phyloP scores from a whole-genome alignment of 2,888 invertebrate genomes.

The Tanaodytes sp. region DNA sequence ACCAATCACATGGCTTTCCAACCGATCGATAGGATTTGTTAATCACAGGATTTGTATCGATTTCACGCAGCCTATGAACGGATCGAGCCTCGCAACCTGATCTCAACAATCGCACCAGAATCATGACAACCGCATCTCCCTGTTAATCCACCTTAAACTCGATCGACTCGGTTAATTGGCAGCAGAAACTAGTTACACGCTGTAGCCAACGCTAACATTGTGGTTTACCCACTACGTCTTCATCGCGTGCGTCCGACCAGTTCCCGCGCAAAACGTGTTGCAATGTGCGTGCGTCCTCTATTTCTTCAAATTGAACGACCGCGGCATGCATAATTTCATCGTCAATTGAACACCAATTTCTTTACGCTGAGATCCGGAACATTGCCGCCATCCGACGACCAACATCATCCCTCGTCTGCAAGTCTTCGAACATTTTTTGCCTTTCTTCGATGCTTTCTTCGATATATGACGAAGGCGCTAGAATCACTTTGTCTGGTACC shows the following conservation, averaged over 20 bases:
- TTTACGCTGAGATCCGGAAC: too few relatives aligned
- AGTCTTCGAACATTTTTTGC: not conserved
- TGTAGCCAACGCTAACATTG: too few relatives aligned
- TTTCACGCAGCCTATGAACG: conserved; percentile 5
- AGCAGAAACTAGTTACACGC: not conserved
- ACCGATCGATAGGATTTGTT: conserved; percentile 27
- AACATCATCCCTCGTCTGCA: not conserved
- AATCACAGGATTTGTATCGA: conserved; percentile 16
- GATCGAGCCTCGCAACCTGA: too few relatives aligned
- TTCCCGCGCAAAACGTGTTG: conserved; percentile 24
- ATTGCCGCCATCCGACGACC: too few relatives aligned
- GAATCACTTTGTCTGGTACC: conserved; percentile 14
- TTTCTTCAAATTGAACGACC: conserved; percentile 1
- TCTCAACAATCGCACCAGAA: too few relatives aligned
- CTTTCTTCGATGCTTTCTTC: too few relatives aligned
- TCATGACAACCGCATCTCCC: too few relatives aligned
- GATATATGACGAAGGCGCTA: too few relatives aligned
- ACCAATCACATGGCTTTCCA: conserved; percentile 14
- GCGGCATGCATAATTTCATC: not conserved
- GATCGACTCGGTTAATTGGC: conserved; percentile 21
- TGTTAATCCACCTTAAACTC: too few relatives aligned
- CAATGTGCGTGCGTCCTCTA: conserved; percentile 16
- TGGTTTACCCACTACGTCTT: not conserved
- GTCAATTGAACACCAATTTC: too few relatives aligned
- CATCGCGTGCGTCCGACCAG: conserved; percentile 17